Base-by-base conservation (phyloP, 2,888 invertebrate genomes). In the Pharmacophagus antenor region DNA sequence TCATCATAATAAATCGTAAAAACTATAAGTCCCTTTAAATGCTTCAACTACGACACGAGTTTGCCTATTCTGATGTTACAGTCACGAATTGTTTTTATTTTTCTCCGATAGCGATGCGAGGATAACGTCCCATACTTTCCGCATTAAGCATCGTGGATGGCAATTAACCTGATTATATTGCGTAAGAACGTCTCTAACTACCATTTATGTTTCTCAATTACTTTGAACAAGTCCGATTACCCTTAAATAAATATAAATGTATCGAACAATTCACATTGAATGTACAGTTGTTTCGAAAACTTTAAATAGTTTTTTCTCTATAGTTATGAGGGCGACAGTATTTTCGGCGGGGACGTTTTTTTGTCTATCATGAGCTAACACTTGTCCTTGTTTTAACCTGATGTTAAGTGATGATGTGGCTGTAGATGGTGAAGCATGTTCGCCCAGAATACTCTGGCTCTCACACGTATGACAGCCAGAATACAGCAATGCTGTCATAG, bases 161-260 rank as follows among this genome's bases (percentile, higher is more conserved):
- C 56, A 42, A 56, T 56, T 50, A 56, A 56, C 25, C 49, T n/a
- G 49, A 50, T 56, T 12, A 49, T 56, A 56, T 41, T 56, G 49
- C 56, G 56, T 56, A 50, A 42, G 56, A n/a, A 37, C 25, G 49
- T 18, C 49, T 50, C 42, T 23, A 49, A 56, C 49, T 49, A 20
- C 18, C 49, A 23, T 42, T 41, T 50, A 25, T 53, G 42, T 50
- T 42, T 25, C 25, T 56, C 56, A 42, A 42, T 49, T 41, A 23
- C 49, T 49, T 23, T 18, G 15, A 41, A 37, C 27, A 31, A 3
- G 10, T 12, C 5, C 0, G 17, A 42, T 17, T 18, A 15, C 3
- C 15, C 15, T n/a, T 7, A 37, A 31, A 31, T 37, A 37, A 37
- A 37, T 37, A 6, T 3, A 18, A 44, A 44, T 44, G 42, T 44